Evolutionary conservation across 1,140 invertebrate species (phyloP), one percentile per base, ranked within the genome.

Genomic region (Daktulosphaira vitifoliae): DNA sequence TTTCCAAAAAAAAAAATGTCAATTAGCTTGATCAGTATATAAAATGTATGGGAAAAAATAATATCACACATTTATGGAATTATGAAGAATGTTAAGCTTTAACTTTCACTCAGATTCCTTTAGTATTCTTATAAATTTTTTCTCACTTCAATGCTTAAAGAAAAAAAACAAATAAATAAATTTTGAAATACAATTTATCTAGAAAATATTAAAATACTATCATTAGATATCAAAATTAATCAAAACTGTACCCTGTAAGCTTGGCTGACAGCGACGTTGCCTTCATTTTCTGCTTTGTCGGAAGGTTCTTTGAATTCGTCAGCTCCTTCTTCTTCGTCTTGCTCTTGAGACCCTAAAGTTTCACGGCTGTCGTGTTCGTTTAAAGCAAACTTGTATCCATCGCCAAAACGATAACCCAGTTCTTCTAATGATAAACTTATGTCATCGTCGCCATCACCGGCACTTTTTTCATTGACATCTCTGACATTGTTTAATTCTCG

Each of bases 351-450:
- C 4, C n/a, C 25, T 4, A 39, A 29, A 29, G 26, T 44, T 11
- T 59, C 54, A 4, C 16, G 16, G 16, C 22, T n/a, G n/a, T 44
- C 16, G 26, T 3, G 23, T 22, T 15, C 1, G 8, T 33, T 25
- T 25, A 62, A 15, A 1, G 56, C 56, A n/a, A 62, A 16, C 13
- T 16, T 48, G 25, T 62, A 62, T 11, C 56, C 56, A 16, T 62
- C 56, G 42, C 56, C 56, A 25, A 62, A 62, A 18, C 56, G 56
- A 25, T 62, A 62, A 22, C 54, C 54, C 8, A 18, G 22, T n/a
- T 62, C 42, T 20, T 62, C 56, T 25, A 62, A n/a, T 25, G 16
- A 62, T 16, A 29, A 7, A n/a, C n/a, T n/a, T n/a, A n/a, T n/a
- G 6, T 46, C 54, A 15, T 39, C 25, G 20, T n/a, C 50, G n/a